Evolutionary conservation across 2,113 vertebrate species (phyloP).

Genomic region (Perca fluviatilis): DNA sequence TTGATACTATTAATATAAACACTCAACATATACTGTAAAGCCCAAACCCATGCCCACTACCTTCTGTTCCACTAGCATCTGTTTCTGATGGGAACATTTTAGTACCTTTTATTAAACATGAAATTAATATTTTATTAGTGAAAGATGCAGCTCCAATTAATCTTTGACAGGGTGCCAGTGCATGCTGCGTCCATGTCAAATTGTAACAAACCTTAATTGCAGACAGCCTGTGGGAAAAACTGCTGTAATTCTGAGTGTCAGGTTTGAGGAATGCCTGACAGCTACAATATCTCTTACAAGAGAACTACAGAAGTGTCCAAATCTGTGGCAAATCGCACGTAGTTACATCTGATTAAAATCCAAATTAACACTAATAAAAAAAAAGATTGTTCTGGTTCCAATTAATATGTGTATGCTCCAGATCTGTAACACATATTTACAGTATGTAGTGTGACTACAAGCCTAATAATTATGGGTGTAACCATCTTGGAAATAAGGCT

Average conservation of each 20-base stretch:
- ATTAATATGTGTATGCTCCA: neutral
- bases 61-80: neutral
- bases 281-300: neutral
- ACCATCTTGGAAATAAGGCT: neutral
- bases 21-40: neutral
- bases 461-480: conserved; percentile 11
- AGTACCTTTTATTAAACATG: neutral
- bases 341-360: neutral
- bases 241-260: neutral
- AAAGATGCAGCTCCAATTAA: neutral
- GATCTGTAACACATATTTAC: neutral
- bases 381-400: neutral
- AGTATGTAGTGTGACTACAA: neutral
- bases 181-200: conserved; percentile 1
- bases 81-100: neutral
- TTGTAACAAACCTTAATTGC: neutral
- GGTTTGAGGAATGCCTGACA: neutral
- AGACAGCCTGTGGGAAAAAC: neutral
- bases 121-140: neutral
- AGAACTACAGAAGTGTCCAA: neutral
- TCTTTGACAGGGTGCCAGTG: neutral
- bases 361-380: neutral
- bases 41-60: neutral
- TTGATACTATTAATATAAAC: neutral
- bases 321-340: neutral